These are phyloP conservation scores for Trichoplusia ni DNA, from an alignment of 1,140 invertebrate species.

Conservation along the genomic window DNA sequence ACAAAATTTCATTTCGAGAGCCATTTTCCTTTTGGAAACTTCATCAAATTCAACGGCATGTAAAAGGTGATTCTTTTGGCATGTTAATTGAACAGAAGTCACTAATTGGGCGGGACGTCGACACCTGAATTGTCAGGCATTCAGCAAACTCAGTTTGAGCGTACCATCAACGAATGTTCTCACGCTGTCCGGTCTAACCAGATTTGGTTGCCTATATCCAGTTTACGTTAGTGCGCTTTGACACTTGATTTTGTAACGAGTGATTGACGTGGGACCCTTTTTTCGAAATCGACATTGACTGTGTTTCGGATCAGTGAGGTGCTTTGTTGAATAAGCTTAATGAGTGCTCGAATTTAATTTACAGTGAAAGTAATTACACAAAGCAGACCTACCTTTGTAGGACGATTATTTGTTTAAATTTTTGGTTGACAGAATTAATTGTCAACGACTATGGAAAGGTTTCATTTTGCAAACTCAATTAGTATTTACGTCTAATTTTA, in stretches of 20 bases:
- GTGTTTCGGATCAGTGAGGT: too few species aligned
- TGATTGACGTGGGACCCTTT: conserved; percentile 29
- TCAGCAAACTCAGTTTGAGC: conserved; percentile 33
- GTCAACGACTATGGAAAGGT: too few species aligned
- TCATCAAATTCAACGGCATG: conserved; percentile 17
- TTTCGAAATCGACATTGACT: conserved; percentile 1
- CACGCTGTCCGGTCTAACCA: conserved; percentile 35
- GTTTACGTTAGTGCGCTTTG: conserved; percentile 44
- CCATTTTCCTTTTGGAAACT: conserved; percentile 22
- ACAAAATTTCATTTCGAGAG: background rate
- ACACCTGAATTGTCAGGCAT: conserved; percentile 35
- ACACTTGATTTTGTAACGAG: conserved; percentile 36
- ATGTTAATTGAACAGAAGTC: conserved; percentile 34
- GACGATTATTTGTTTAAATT: too few species aligned
- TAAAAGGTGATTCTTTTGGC: conserved; percentile 38
- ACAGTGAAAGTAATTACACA: too few species aligned
- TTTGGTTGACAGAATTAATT: too few species aligned
- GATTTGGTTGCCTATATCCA: conserved; percentile 35
- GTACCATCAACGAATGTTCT: conserved; percentile 6
- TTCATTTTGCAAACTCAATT: too few species aligned
- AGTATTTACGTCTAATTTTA: too few species aligned
- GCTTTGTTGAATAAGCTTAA: too few species aligned
- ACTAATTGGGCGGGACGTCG: conserved; percentile 32
- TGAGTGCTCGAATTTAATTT: too few species aligned
- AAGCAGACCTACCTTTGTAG: too few species aligned